These are phyloP conservation scores for Anthonomus grandis DNA, from an alignment of 1,140 invertebrate genomes.

Conservation along the genomic window DNA sequence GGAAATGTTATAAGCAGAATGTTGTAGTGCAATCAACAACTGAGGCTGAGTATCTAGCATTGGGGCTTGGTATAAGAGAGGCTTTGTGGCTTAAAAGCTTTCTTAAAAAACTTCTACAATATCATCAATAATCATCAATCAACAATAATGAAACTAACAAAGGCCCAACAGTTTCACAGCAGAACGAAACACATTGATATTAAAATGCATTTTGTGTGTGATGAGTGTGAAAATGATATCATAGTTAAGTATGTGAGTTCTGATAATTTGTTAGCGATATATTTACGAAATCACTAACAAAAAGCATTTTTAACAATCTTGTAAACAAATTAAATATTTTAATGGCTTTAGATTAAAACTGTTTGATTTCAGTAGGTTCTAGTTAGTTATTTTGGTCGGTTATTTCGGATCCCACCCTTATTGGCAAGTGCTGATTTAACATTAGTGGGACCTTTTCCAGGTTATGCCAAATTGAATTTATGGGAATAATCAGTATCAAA, in stretches of 20 bases:
- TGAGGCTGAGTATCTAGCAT: slow-evolving; percentile 47
- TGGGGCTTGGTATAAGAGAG: slow-evolving; percentile 33
- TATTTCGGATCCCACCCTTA: no score
- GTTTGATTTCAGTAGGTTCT: no score
- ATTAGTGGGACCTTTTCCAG: no score
- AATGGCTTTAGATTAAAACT: no score
- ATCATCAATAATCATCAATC: slow-evolving; percentile 3
- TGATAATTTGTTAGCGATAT: slow-evolving; percentile 8
- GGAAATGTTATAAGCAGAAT: slow-evolving; percentile 41
- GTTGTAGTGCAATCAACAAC: slow-evolving; percentile 41
- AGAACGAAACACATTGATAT: slow-evolving; percentile 21
- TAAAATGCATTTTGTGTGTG: slow-evolving; percentile 17
- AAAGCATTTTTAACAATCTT: slow-evolving; percentile 6
- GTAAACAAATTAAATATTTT: slow-evolving; percentile 7
- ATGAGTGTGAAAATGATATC: slow-evolving; percentile 21
- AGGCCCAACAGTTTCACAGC: slow-evolving; percentile 17
- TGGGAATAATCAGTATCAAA: no score
- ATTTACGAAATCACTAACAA: slow-evolving; percentile 14
- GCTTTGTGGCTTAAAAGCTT: slow-evolving; percentile 15
- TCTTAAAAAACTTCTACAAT: slow-evolving; percentile 1
- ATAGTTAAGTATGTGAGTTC: slow-evolving; percentile 13
- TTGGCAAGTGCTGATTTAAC: no score
- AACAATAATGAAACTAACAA: slow-evolving; percentile 7
- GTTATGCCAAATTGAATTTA: no score
- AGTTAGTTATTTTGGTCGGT: no score